phyloP scores from a whole-genome alignment of 2,797 vertebrate genomes.

The Anableps anableps region DNA sequence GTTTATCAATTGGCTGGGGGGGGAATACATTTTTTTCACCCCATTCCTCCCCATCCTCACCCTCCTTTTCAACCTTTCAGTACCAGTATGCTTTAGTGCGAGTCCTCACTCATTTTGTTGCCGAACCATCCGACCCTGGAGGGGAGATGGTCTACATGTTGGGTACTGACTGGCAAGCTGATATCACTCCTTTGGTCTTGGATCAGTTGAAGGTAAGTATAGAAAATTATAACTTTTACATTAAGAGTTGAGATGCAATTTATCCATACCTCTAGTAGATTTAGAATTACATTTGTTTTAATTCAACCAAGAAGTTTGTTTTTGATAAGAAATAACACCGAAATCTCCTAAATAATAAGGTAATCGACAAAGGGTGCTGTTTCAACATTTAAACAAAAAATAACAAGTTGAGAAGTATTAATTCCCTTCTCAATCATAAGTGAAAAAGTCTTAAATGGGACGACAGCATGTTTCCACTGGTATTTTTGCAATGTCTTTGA shows the following conservation, averaged over 20 bases:
- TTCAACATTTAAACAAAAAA: too few relatives aligned
- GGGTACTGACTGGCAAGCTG: constrained; percentile 94
- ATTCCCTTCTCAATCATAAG: too few relatives aligned
- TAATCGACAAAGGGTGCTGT: too few relatives aligned
- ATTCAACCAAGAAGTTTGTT: too few relatives aligned
- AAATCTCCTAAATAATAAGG: too few relatives aligned
- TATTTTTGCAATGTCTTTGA: too few relatives aligned
- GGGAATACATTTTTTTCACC: background rate
- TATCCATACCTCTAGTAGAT: background rate
- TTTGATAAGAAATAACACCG: too few relatives aligned
- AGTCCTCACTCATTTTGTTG: constrained; percentile 94
- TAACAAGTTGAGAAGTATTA: too few relatives aligned
- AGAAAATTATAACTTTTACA: background rate
- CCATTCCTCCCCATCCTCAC: background rate
- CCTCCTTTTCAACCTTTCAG: constrained; percentile 42
- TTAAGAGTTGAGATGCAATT: background rate
- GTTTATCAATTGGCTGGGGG: background rate
- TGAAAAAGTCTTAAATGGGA: too few relatives aligned
- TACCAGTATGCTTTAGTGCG: constrained; percentile 88
- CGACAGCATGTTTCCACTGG: too few relatives aligned
- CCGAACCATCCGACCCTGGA: constrained; percentile 84
- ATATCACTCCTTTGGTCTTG: constrained; percentile 91
- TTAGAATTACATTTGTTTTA: background rate
- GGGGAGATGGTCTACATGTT: constrained; percentile 90
- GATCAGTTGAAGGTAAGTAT: constrained; percentile 86